Evolutionary conservation across 2,797 vertebrate species (phyloP), one percentile per base, ranked within the genome.

Genomic region (Xenopus petersii): DNA sequence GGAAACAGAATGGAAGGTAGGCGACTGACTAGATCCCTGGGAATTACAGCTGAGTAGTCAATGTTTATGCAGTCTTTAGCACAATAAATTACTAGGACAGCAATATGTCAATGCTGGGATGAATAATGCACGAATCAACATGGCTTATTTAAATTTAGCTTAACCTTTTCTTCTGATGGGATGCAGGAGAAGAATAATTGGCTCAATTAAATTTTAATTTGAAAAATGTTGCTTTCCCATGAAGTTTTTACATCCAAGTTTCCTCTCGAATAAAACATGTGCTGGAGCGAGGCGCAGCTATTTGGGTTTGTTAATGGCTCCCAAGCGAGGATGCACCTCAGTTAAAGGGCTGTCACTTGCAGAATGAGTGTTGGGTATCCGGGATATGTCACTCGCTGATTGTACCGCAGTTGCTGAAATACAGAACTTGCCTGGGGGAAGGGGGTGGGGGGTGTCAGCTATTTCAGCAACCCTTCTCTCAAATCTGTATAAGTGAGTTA

Each of bases 161-260:
- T 87, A 89, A 89, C 88, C 87, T 89, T 88, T 88, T 81, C 84
- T 87, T 85, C 83, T 59, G 54, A 79, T 79, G 79, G 74, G 82
- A 54, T 85, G 81, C 0, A 33, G 80, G 78, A 82, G 82, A 87
- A 88, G 84, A 89, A 87, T 85, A 86, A 89, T 88, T 84, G 81
- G 81, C 80, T 88, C 81, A 85, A 88, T 88, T 87, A 88, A 85
- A 85, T 80, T 84, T 88, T 88, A 86, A 84, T 87, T 85, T 85
- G 81, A 78, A 81, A 80, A 76, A 89, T 83, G 81, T 84, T 84
- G 33, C 24, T 65, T 74, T 61, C 47, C 33, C 42, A 65, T 60
- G 71, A 48, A 64, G 33, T 83, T 84, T 81, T 80, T 51, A 79
- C 82, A 81, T 81, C 63, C 71, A 82, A 81, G 64, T 77, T 77